Base-by-base conservation (phyloP, 2,113 vertebrate genomes). In the Pachypanchax playfairii region DNA sequence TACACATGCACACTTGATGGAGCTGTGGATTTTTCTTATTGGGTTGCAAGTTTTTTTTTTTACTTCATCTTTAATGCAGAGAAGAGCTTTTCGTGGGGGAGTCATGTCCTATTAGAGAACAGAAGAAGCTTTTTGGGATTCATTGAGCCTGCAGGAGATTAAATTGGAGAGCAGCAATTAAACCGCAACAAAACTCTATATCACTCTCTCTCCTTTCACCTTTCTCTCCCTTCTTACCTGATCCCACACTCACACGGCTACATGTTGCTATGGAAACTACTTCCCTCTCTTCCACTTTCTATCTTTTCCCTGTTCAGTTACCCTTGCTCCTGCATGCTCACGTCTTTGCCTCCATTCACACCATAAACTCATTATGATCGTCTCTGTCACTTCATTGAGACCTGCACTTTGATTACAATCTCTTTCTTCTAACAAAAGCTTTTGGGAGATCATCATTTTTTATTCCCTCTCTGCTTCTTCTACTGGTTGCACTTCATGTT, bases 251-350 rank as follows among this genome's bases (percentile, higher is more conserved):
- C 59, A 62, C 69, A 66, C 70, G 67, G 60, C 69, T 59, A 72
- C 52, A 64, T 49, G 85, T 87, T 83, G 70, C 85, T 54, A 87
- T 87, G 73, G 82, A 85, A 83, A 85, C 83, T 71, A 28, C 54
- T 20, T 61, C 61, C 52, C 68, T 65, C 47, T n/a, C n/a, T n/a
- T n/a, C 48, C 77, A 47, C 44, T 50, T 50, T 64, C n/a, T 8
- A 14, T 70, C 51, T 50, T 61, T 21, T 22, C 57, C 49, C 11
- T 57, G 53, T 43, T 72, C 35, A 56, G 41, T 43, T 44, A 21
- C n/a, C n/a, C n/a, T n/a, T n/a, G n/a, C 73, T 69, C 42, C 53
- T 26, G 53, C 60, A 29, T 72, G 63, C 42, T 68, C 39, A 17
- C 59, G 55, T 57, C 51, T 70, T 62, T 24, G 41, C 42, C 56